Evolutionary conservation across 2,888 invertebrate genomes (phyloP), one percentile per base, ranked within the genome.

Genomic region (Caenorhabditis sp.): DNA sequence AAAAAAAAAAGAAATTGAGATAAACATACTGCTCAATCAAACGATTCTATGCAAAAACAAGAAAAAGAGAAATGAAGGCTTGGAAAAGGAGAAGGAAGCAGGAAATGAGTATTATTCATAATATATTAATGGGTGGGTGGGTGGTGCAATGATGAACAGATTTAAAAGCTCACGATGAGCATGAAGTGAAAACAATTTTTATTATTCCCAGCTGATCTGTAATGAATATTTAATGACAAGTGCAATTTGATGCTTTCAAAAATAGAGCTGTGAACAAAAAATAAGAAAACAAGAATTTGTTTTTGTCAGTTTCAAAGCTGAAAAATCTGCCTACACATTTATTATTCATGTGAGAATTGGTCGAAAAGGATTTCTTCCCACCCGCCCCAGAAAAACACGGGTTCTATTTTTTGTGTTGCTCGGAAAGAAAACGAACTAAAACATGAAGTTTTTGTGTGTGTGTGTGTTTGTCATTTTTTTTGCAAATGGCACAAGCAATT

Each of bases 71-170:
- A 62, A 62, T 57, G 21, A 36, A 19, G 31, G 57, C 17, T 49
- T 12, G 50, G 6, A 37, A 21, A 55, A 17, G 36, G 50, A 19
- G 55, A 21, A 55, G 23, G 36, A 27, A 43, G 55, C 36, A 31
- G 19, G 37, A 59, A 58, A 59, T 63, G 60, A 60, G 60, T 69
- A 62, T 68, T 68, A 62, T 69, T 69, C 63, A 60, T 69, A 31
- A 31, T 31, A 31, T 31, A 31, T 31, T 4, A 31, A 31, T 31
- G 31, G 31, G 31, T 31, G 31, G 31, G 31, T 31, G 31, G 31
- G 4, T 31, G 31, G 31, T 31, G 31, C 31, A 17, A 17, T 43
- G 14, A 17, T 43, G 43, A 17, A 10, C 43, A 43, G 12, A 17
- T 43, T 43, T 43, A 43, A 10, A 17, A 17, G 14, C 3, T 17